Base-by-base conservation (phyloP, 2,888 invertebrate genomes). In the Hirtodrosophila confusa region DNA sequence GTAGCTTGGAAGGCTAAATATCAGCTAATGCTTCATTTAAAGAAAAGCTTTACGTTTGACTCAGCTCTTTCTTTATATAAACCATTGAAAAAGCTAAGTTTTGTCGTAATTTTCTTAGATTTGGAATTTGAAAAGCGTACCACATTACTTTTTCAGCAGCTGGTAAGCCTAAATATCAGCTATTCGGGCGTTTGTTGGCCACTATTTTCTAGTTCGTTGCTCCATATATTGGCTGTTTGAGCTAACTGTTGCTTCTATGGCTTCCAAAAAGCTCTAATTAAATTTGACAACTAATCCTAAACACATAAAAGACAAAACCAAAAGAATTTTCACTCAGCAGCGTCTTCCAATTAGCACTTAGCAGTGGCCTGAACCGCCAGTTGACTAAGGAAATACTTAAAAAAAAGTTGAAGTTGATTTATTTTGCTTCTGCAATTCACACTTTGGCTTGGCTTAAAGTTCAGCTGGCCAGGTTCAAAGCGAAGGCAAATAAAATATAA, bases 301-400 rank as follows among this genome's bases (percentile, higher is more conserved):
- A 43, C 29, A 29, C 50, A 45, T 41, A 45, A 55, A 57, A 49
- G 40, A 35, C 24, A 56, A 53, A 62, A 39, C 45, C 47, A 23
- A 55, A 71, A 60, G 56, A 51, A 44, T 47, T 53, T 39, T 47
- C 41, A 44, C 55, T 39, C n/a, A 45, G 39, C n/a, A 45, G 39
- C 58, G 39, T 8, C 9, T 48, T 49, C 44, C 70, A 84, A 80
- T 80, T 85, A 78, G 66, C 80, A 55, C 37, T 80, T 85, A 78
- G 66, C 80, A 51, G 35, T 40, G 68, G 55, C 45, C 50, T 48
- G 51, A 72, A 41, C 31, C 31, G 31, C 31, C 7, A 9, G 68
- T 12, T 23, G 54, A 47, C 31, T 39, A n/a, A 71, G 31, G 58
- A 61, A 58, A 65, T 61, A 64, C 64, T 58, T 75, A 54, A 66